Base-by-base conservation (phyloP, 2,797 vertebrate species). In the Danionella dracula region DNA sequence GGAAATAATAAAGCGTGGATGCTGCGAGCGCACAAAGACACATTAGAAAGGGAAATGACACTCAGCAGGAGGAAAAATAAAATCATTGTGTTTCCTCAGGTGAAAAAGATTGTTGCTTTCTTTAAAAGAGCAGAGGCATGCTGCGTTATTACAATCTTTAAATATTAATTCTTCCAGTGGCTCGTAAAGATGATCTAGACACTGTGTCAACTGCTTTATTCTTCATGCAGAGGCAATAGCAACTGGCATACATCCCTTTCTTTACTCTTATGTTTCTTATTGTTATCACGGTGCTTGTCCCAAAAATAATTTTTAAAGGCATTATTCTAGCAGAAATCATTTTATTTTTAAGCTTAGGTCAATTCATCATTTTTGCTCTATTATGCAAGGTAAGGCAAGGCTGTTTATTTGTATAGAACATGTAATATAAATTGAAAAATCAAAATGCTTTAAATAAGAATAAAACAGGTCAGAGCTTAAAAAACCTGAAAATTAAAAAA, bases 121-220 rank as follows among this genome's bases (percentile, higher is more conserved):
- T 91, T 93, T 92, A 93, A 95, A 95, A 96, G 92, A 93, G 93
- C 92, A 93, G 92, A 93, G 93, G 92, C 93, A 92, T 90, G 89
- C 92, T 81, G 87, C 94, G 90, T 98, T 98, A 98, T 98, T 97
- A 95, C 92, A 96, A 96, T 96, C 93, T 96, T 99, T 98, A 98
- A 99, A 99, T 98, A 98, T 99, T 99, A 98, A 99, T 97, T 97
- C 90, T 92, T 93, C 92, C 82, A 82, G 92, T 83, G 92, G 86
- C 93, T 93, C 93, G 93, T 96, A 96, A 95, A 94, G 93, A 98
- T 97, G 94, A 97, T 94, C 91, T 93, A 95, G 89, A 87, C 87
- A 84, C 85, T 74, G 89, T 88, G 89, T 93, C 93, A 93, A 93
- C 91, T 91, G 90, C 89, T 87, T 93, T 87, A 59, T 69, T 70